Evolutionary conservation across 2,797 vertebrate species (phyloP), one percentile per base, ranked within the genome.

Genomic region (Margarornis squamiger): DNA sequence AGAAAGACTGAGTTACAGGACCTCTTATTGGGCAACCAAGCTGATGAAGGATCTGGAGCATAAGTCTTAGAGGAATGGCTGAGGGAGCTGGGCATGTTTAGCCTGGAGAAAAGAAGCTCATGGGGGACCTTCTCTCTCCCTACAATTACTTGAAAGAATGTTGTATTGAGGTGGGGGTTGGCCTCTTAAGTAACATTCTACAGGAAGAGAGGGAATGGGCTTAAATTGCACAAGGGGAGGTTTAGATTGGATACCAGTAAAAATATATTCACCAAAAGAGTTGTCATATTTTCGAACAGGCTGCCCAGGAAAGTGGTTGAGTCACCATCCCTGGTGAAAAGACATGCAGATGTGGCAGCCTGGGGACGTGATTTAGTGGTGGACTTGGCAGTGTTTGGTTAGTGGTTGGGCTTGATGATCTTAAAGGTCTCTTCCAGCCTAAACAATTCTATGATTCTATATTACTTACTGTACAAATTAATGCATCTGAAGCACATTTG

Each of bases 321-420:
- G 45, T 52, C 30, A 36, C 9, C 30, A 34, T 9, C 30, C 16
- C 6, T 29, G 16, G 15, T 70, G 24, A 46, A 58, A 14, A 32
- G 6, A 15, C 1, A 2, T 1, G 10, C 2, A 39, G 21, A 9
- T 41, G 30, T 39, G 10, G 26, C 38, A 36, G 32, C 15, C 22
- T 30, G 14, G 13, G 24, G 9, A 8, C 8, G 6, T 10, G 22
- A 9, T 46, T 68, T 70, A 51, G 3, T 55, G 43, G 17, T 51
- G 36, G 41, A 4, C 43, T 75, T 57, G 18, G 13, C n/a, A 49
- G 12, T 46, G 11, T 17, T 55, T 23, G 12, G 4, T 49, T 34
- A 30, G 51, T 3, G 4, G 18, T 14, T 63, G 2, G 4, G 29
- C 30, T 36, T 0, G 0, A 15, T 62, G 14, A 21, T 13, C 29